Conservation (phyloP, 2,888 invertebrate genomes). For the Zygothrica quintamaculata region DNA sequence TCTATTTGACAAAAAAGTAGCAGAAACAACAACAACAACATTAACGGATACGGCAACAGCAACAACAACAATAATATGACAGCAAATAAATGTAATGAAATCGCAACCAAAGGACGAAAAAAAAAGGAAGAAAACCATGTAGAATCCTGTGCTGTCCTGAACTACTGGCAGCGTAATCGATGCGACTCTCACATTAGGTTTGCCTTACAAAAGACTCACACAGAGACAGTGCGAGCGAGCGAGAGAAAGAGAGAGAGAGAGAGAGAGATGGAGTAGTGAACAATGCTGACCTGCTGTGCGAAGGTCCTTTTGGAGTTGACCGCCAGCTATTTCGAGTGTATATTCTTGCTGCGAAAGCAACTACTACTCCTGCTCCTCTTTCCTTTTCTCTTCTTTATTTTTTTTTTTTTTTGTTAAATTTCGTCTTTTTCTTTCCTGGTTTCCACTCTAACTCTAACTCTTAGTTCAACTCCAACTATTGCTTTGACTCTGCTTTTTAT, state of each 20-base stretch:
- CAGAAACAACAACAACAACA: conserved; percentile 34
- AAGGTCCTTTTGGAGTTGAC: conserved; percentile 18
- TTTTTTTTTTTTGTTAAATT: too few species aligned
- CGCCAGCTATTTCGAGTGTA: conserved; percentile 61
- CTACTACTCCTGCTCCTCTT: conserved; percentile 2
- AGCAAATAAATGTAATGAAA: conserved; percentile 59
- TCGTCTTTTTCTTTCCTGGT: too few species aligned
- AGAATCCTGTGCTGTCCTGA: background rate
- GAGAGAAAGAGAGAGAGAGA: conserved; percentile 4
- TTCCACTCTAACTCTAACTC: background rate
- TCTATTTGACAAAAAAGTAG: conserved; percentile 44
- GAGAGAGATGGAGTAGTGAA: conserved; percentile 10
- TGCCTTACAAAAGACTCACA: too few species aligned
- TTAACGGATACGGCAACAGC: conserved; percentile 16
- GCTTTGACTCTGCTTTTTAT: conserved; percentile 56
- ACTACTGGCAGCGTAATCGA: conserved; percentile 65
- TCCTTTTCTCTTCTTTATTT: too few species aligned
- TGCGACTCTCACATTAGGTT: conserved; percentile 70
- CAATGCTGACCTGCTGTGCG: conserved; percentile 17
- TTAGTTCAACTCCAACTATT: background rate
- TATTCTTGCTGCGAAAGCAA: conserved; percentile 37
- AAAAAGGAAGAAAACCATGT: conserved; percentile 34
- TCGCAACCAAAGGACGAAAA: conserved; percentile 51
- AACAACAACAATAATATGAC: conserved; percentile 30
- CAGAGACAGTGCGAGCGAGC: too few species aligned